phyloP scores from a whole-genome alignment of 2,113 vertebrate genomes.

The Cynoglossus semilaevis region DNA sequence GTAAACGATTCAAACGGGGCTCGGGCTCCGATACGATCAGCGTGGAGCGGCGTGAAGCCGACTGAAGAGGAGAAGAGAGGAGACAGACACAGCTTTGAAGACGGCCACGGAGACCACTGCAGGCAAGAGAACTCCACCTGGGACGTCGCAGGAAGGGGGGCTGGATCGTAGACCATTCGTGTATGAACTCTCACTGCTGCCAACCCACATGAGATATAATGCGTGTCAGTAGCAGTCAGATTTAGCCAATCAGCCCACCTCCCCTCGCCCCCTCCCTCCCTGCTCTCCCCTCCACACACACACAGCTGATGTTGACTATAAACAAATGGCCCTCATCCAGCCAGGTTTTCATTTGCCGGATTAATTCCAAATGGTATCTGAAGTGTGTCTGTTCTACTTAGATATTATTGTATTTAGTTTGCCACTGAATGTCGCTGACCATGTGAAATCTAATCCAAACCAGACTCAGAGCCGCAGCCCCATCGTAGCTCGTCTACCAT shows the following conservation, averaged over 20 bases:
- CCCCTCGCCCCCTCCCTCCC: too few relatives aligned
- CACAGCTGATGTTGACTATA: not conserved
- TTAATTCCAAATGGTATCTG: not conserved
- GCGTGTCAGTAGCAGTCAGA: not conserved
- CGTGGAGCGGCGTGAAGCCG: too few relatives aligned
- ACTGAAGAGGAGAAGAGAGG: not conserved
- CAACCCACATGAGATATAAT: constrained; percentile 1
- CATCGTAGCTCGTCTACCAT: constrained; percentile 20
- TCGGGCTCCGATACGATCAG: not conserved
- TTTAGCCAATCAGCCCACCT: too few relatives aligned
- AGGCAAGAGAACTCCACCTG: constrained; percentile 2
- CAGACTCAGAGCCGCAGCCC: constrained; percentile 3
- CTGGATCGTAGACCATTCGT: constrained; percentile 18
- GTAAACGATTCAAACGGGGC: constrained; percentile 10
- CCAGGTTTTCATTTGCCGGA: not conserved
- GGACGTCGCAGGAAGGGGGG: constrained; percentile 16
- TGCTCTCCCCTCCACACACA: too few relatives aligned
- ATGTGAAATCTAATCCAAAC: constrained; percentile 47
- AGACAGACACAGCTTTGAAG: constrained; percentile 7
- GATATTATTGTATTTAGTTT: constrained; percentile 7
- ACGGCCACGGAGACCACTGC: constrained; percentile 2
- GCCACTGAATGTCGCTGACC: constrained; percentile 13
- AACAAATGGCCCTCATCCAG: not conserved
- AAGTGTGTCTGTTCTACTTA: not conserved
- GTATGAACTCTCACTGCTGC: constrained; percentile 12